A percentile compares a stretch with the other conserved stretches of the same genome.
These are phyloP conservation scores for Hemicrepidius hirtus DNA, from an alignment of 2,888 invertebrate species.

Conservation along the genomic window DNA sequence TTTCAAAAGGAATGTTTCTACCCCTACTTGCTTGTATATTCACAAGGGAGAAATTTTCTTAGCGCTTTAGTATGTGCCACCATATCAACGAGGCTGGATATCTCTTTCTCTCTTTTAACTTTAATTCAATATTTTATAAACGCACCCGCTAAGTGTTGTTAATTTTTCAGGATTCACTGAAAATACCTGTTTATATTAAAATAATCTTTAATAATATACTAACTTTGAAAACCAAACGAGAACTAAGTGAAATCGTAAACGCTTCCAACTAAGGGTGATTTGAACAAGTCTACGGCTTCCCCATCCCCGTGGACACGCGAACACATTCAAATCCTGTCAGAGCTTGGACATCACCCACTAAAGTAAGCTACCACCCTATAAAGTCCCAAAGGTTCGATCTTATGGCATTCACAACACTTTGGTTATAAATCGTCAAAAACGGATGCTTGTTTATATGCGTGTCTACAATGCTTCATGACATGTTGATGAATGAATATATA, in stretches of 20 bases:
- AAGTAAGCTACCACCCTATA: constrained; percentile 57
- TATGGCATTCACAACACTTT: constrained; percentile 63
- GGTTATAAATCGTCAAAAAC: constrained; percentile 34
- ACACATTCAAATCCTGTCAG: constrained; percentile 66
- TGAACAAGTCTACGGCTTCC: constrained; percentile 24
- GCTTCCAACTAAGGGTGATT: constrained; percentile 24
- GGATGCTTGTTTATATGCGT: neutral
- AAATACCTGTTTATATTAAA: neutral
- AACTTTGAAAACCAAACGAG: neutral
- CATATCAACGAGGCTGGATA: constrained; percentile 55
- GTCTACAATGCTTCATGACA: neutral
- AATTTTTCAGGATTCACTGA: neutral
- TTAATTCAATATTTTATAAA: neutral
- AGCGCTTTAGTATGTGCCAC: constrained; percentile 64
- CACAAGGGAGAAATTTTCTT: constrained; percentile 72
- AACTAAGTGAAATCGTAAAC: neutral
- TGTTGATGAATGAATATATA: too few relatives aligned
- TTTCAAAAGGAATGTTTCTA: constrained; percentile 70
- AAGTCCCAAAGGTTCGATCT: constrained; percentile 69
- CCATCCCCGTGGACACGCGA: constrained; percentile 58
- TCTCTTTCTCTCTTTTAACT: neutral
- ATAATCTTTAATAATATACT: neutral
- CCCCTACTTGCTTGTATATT: constrained; percentile 71
- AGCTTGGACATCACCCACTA: constrained; percentile 56
- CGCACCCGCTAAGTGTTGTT: neutral